These are phyloP conservation scores for Psittacula echo DNA, from an alignment of 2,797 vertebrate genomes.

Conservation along the genomic window DNA sequence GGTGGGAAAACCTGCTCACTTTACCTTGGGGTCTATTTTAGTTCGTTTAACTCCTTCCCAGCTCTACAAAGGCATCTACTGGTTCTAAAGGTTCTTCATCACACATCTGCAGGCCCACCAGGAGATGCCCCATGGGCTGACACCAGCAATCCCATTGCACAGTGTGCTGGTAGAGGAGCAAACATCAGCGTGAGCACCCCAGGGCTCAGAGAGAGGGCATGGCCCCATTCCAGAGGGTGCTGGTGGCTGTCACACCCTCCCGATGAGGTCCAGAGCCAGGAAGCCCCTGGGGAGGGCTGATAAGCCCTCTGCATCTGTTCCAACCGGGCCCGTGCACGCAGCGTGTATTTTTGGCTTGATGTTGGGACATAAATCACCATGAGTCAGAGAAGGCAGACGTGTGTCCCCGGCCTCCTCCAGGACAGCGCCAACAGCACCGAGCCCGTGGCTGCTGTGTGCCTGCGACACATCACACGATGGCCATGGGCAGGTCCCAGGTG, in stretches of 20 bases:
- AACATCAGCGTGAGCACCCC: not conserved
- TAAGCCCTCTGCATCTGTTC: conserved; percentile 14
- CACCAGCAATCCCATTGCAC: not conserved
- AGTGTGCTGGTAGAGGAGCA: not conserved
- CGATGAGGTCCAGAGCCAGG: not conserved
- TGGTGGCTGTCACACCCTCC: not conserved
- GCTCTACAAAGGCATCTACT: not conserved
- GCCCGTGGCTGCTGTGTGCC: not conserved
- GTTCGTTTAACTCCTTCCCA: not conserved
- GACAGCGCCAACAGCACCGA: not conserved
- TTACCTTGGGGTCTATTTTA: not conserved
- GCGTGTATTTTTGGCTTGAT: conserved; percentile 19
- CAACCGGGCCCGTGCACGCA: not conserved
- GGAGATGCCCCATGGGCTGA: not conserved
- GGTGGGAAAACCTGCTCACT: not conserved
- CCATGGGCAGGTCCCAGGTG: not conserved
- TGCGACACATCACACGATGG: not conserved
- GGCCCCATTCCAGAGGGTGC: not conserved
- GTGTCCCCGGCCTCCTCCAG: not conserved
- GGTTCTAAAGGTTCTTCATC: not conserved
- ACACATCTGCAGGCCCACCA: not conserved
- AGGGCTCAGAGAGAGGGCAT: not conserved
- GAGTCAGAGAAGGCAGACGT: not conserved
- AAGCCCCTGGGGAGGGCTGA: conserved; percentile 9
- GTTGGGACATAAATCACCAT: conserved; percentile 23